Conservation (phyloP, 2,888 invertebrate genomes). For the Morpho helenor region DNA sequence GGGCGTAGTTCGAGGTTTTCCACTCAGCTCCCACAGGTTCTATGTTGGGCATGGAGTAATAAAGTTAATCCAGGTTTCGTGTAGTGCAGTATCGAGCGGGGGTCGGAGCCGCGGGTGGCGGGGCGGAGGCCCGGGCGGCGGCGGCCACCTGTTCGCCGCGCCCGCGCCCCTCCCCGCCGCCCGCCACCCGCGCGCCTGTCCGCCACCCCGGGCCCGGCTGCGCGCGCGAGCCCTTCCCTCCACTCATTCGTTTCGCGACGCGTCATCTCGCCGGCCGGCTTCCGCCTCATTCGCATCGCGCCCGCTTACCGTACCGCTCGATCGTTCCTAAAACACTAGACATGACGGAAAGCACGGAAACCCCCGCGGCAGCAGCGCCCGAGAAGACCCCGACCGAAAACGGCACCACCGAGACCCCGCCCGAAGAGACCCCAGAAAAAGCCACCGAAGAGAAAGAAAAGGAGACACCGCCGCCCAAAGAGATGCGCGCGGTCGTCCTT, state of each 20-base stretch:
- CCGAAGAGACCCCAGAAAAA: slow-evolving; percentile 74
- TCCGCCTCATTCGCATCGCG: slow-evolving; percentile 63
- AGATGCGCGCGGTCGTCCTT: slow-evolving; percentile 91
- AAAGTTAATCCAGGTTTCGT: slow-evolving; percentile 70
- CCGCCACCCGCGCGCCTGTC: slow-evolving; percentile 29
- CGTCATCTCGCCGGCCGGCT: slow-evolving; percentile 70
- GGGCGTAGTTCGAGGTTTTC: slow-evolving; percentile 26
- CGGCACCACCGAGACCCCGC: slow-evolving; percentile 68
- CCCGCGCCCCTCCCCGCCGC: slow-evolving; percentile 32
- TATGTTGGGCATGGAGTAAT: slow-evolving; percentile 57
- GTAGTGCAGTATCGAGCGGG: slow-evolving; percentile 56
- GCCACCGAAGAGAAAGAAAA: slow-evolving; percentile 77
- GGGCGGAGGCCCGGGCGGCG: slow-evolving; percentile 41
- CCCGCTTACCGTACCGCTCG: slow-evolving; percentile 55
- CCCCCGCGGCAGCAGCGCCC: slow-evolving; percentile 73
- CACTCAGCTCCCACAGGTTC: slow-evolving; percentile 44
- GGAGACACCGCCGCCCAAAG: slow-evolving; percentile 82
- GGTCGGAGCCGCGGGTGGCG: slow-evolving; percentile 36
- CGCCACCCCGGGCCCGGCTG: slow-evolving; percentile 43
- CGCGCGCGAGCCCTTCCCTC: slow-evolving; percentile 69
- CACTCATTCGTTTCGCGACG: slow-evolving; percentile 74
- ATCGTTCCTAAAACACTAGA: slow-evolving; percentile 41
- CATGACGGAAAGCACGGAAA: slow-evolving; percentile 77
- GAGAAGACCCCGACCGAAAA: slow-evolving; percentile 79
- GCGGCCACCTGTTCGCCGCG: slow-evolving; percentile 65